These are phyloP conservation scores for Corythornis madagascariensis DNA, from an alignment of 2,113 vertebrate species.

Conservation along the genomic window DNA sequence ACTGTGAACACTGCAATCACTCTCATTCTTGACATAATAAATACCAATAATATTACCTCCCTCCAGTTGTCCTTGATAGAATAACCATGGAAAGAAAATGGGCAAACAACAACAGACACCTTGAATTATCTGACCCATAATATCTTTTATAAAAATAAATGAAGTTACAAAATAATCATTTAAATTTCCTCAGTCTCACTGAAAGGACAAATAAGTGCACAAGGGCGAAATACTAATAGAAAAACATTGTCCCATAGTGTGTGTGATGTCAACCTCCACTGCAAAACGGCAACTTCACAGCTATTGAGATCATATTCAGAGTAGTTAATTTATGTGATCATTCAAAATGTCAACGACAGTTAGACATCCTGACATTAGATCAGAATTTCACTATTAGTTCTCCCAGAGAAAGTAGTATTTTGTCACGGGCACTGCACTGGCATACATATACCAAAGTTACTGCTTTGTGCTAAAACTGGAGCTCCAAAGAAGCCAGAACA, in stretches of 20 bases:
- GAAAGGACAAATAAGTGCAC: background rate
- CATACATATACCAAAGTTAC: background rate
- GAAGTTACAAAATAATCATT: background rate
- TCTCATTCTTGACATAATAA: background rate
- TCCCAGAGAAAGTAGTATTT: background rate
- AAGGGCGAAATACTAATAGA: background rate
- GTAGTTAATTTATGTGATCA: background rate
- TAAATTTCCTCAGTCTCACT: background rate
- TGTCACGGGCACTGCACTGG: background rate
- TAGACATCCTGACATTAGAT: background rate
- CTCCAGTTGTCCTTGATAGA: background rate
- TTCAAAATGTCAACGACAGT: background rate
- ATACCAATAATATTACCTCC: background rate
- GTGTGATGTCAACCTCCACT: background rate
- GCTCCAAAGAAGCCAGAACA: background rate
- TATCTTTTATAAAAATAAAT: slow-evolving; percentile 4
- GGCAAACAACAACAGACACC: background rate
- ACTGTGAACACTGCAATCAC: background rate
- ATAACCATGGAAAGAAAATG: background rate
- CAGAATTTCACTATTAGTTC: background rate
- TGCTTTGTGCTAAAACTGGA: background rate
- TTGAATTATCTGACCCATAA: background rate
- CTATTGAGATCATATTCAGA: background rate
- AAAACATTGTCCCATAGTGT: background rate
- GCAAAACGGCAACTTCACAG: background rate